Conservation (phyloP, 2,888 invertebrate genomes). For the Proisotoma minuta region DNA sequence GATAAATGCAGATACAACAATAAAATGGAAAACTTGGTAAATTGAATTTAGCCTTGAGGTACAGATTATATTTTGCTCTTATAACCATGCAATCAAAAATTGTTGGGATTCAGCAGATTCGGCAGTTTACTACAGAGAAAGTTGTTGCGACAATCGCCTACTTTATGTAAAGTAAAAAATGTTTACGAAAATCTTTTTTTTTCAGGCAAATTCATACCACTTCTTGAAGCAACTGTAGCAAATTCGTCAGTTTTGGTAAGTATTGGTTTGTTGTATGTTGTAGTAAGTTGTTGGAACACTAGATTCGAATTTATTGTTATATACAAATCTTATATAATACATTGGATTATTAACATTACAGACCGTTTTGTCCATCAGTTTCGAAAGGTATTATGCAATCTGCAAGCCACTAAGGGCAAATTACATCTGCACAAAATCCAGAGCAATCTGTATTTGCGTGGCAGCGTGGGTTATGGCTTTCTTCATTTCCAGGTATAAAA, state of each 20-base stretch:
- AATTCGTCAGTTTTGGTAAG: slow-evolving; percentile 88
- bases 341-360: slow-evolving; percentile 49
- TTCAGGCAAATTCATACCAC: slow-evolving; percentile 85
- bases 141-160: no score
- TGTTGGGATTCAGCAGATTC: no score
- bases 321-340: neutral
- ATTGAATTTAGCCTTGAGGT: no score
- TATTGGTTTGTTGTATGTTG: no score
- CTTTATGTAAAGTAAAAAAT: neutral
- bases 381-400: slow-evolving; percentile 85
- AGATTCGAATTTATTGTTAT: no score
- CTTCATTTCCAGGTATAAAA: slow-evolving; percentile 73
- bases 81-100: no score
- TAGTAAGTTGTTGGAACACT: no score
- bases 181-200: slow-evolving; percentile 44
- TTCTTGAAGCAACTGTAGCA: slow-evolving; percentile 83
- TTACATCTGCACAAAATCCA: slow-evolving; percentile 80
- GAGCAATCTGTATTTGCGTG: slow-evolving; percentile 75
- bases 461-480: slow-evolving; percentile 80
- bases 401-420: slow-evolving; percentile 86
- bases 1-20: no score
- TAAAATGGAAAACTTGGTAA: no score
- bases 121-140: no score
- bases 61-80: no score
- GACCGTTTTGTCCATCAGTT: slow-evolving; percentile 87